Base-by-base conservation (phyloP, 2,797 vertebrate species). In the Serranus cabrilla region DNA sequence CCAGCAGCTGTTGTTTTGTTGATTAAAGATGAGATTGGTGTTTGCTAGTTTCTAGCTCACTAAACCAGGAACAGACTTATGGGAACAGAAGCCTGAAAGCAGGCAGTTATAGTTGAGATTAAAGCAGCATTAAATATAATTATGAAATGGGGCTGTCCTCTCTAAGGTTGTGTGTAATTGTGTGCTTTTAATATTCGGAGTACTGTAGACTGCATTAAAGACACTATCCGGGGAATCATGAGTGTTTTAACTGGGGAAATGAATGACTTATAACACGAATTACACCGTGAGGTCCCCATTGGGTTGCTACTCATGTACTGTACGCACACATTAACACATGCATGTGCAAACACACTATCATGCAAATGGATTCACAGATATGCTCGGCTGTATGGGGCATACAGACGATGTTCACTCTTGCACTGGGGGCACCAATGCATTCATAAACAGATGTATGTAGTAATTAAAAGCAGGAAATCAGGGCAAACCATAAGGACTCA, bases 71-170 rank as follows among this genome's bases (percentile, higher is more conserved):
- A 14, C 10, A 55, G 20, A 59, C 31, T 57, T 50, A 11, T 34
- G 60, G 49, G 74, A 78, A 49, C 42, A n/a, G 23, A 69, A 45
- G 52, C 47, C 52, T 49, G 9, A 62, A 51, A 67, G 58, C 71
- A 73, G 40, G 37, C 34, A 23, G 58, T 72, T 80, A 63, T 54
- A 52, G 39, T 20, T 27, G 50, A 82, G 80, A 86, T 80, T 85
- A 87, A 90, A 80, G 37, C 63, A 20, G 64, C 65, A 74, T 84
- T 74, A 80, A 71, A 76, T 80, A 54, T 68, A 77, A 79, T 87
- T 82, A 82, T 85, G 54, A 86, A 82, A 50, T 23, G 45, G 20
- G 23, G 43, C 66, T 21, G 27, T 43, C 11, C 49, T 78, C 49
- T 76, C 25, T 17, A 11, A 27, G 59, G 11, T 34, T 76, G 61